Percentiles rank a stretch among this genome's conserved stretches.
These are phyloP conservation scores for Daphoenositta chrysoptera DNA, from an alignment of 2,113 vertebrate genomes.

Conservation along the genomic window DNA sequence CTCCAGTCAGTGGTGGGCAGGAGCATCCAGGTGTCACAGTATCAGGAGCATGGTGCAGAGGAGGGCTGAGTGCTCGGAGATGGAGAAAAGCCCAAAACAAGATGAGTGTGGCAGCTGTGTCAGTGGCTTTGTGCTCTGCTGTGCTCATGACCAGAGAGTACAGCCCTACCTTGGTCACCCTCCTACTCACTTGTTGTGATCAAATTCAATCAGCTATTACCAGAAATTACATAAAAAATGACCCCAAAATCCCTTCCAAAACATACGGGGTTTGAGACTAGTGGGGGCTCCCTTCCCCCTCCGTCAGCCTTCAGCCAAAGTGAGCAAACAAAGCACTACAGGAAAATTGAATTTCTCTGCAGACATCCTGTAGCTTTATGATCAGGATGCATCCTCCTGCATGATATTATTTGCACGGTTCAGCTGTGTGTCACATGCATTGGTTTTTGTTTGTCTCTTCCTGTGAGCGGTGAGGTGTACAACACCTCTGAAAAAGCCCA, in stretches of 20 bases:
- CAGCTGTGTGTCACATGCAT: neutral
- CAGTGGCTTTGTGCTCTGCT: neutral
- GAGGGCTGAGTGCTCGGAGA: neutral
- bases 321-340: neutral
- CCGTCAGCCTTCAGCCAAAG: neutral
- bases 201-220: neutral
- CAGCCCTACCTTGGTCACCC: neutral
- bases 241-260: neutral
- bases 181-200: neutral
- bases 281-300: neutral
- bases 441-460: slow-evolving; percentile 35
- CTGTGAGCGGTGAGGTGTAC: neutral
- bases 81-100: neutral
- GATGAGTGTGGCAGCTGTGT: fast-evolving
- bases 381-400: neutral
- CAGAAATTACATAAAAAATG: neutral
- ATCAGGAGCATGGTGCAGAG: fast-evolving
- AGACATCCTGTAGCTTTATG: neutral
- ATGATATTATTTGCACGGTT: neutral
- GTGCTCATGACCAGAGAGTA: neutral
- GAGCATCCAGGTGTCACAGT: neutral
- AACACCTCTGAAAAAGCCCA: slow-evolving; percentile 26
- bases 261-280: neutral
- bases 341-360: neutral
- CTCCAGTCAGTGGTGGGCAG: neutral